phyloP scores from a whole-genome alignment of 2,888 invertebrate genomes.

The Notodonta ziczac region DNA sequence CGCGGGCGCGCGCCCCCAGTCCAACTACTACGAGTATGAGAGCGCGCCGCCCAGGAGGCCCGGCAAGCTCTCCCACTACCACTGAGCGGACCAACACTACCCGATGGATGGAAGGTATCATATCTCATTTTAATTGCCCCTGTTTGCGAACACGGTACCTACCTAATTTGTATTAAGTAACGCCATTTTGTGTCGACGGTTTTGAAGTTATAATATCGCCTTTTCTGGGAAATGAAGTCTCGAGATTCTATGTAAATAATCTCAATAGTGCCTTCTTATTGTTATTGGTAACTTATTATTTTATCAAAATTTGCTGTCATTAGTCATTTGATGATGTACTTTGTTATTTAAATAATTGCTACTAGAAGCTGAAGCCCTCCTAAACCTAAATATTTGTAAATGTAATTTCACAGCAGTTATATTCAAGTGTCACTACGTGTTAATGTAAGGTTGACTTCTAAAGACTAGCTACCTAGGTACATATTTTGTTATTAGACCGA shows the following conservation, averaged over 20 bases:
- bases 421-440: not conserved
- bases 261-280: not conserved
- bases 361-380: too few relatives aligned
- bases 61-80: constrained; percentile 81
- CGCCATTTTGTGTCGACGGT: not conserved
- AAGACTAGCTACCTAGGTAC: too few relatives aligned
- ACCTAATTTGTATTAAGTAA: constrained; percentile 18
- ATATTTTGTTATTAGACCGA: too few relatives aligned
- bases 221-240: too few relatives aligned
- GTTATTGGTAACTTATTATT: not conserved
- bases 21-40: constrained; percentile 94
- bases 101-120: constrained; percentile 24
- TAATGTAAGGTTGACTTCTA: not conserved
- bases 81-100: constrained; percentile 52
- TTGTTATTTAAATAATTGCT: too few relatives aligned
- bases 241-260: too few relatives aligned
- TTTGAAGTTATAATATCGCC: too few relatives aligned
- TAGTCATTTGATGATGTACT: too few relatives aligned
- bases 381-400: too few relatives aligned
- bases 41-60: constrained; percentile 85
- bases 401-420: too few relatives aligned
- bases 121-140: constrained; percentile 43
- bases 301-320: too few relatives aligned
- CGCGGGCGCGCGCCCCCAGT: constrained; percentile 86
- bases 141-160: constrained; percentile 29